These are phyloP conservation scores for Asbolus verrucosus DNA, from an alignment of 1,140 invertebrate species.

Conservation along the genomic window DNA sequence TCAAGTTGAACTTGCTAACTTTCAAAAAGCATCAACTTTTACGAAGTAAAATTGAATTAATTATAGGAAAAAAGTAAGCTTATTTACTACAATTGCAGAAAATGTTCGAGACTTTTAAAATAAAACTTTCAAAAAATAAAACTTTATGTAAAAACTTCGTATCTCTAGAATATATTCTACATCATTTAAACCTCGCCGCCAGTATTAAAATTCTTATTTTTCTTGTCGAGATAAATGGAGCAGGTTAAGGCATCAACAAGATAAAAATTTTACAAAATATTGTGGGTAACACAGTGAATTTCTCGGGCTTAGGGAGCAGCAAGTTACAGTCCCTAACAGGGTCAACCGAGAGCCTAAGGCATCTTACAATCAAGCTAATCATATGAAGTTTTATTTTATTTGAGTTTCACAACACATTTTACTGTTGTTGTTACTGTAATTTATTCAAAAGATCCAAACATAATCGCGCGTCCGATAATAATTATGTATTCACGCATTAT, in stretches of 20 bases:
- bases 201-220: background rate
- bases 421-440: slow-evolving; percentile 3
- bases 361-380: slow-evolving; percentile 4
- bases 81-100: background rate
- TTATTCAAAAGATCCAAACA: background rate
- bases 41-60: slow-evolving; percentile 21
- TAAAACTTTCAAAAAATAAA: slow-evolving; percentile 6
- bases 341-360: slow-evolving; percentile 23
- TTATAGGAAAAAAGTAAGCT: background rate
- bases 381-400: slow-evolving; percentile 28
- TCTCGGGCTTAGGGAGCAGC: background rate
- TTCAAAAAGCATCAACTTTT: slow-evolving; percentile 10
- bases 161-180: background rate
- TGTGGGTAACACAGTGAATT: background rate
- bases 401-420: slow-evolving; percentile 1
- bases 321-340: background rate
- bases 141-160: slow-evolving; percentile 14
- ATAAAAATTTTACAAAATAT: slow-evolving; percentile 23
- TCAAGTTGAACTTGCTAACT: background rate
- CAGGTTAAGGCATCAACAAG: slow-evolving; percentile 14
- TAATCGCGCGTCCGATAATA: no score
- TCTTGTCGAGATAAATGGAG: background rate
- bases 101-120: slow-evolving; percentile 2
- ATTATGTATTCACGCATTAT: no score
- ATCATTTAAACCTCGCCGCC: background rate